A percentile compares a stretch with the other conserved stretches of the same genome.
Conservation (phyloP, 1,140 invertebrate genomes). For the Polypedilum vanderplanki region DNA sequence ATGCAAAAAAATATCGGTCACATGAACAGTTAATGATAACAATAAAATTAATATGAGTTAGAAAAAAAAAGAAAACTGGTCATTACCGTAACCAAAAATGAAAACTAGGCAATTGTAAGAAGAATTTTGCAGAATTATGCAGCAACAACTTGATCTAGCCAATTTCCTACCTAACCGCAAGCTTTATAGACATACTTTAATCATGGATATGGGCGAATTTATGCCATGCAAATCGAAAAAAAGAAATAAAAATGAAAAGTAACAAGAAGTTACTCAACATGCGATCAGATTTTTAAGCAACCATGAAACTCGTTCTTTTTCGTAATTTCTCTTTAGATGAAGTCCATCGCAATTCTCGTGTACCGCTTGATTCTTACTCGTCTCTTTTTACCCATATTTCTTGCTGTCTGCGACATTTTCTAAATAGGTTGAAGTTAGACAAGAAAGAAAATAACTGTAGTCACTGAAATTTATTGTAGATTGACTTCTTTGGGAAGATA, state of each 20-base stretch:
- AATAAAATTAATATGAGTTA: background rate
- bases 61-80: background rate
- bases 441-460: background rate
- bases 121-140: too few relatives aligned
- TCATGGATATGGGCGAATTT: too few relatives aligned
- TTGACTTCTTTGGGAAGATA: too few relatives aligned
- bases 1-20: background rate
- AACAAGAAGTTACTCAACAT: background rate
- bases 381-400: background rate
- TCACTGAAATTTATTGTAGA: too few relatives aligned
- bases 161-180: too few relatives aligned
- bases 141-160: too few relatives aligned
- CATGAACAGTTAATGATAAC: background rate
- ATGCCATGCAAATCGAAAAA: too few relatives aligned
- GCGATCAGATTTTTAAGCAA: background rate
- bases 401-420: background rate
- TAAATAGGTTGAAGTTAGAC: background rate
- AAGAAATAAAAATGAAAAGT: background rate
- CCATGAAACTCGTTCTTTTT: slow-evolving; percentile 17
- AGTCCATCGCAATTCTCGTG: background rate
- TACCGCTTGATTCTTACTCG: slow-evolving; percentile 19
- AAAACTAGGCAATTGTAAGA: background rate
- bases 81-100: background rate
- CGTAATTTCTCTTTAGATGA: background rate
- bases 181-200: too few relatives aligned